phyloP scores from a whole-genome alignment of 2,797 vertebrate species.

The Micropoecilia bifurca region DNA sequence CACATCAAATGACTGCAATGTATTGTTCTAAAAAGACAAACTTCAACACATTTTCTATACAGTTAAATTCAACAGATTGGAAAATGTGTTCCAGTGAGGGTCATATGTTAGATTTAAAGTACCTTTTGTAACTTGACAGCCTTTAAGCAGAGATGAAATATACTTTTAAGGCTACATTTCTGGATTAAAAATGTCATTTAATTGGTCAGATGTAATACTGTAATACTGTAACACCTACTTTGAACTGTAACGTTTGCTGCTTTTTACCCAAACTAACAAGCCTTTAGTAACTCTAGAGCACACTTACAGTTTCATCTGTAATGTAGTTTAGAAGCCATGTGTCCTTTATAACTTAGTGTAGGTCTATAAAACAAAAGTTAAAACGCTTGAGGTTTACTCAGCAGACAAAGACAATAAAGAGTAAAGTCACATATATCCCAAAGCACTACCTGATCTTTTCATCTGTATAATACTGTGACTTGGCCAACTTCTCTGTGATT shows the following conservation, averaged over 20 bases:
- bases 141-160: not conserved
- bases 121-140: too few relatives aligned
- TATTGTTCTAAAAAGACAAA: not conserved
- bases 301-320: not conserved
- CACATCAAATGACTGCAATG: too few relatives aligned
- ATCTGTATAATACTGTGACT: conserved; percentile 10
- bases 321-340: not conserved
- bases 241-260: not conserved
- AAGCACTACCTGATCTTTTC: not conserved
- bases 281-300: not conserved
- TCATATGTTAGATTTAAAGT: not conserved
- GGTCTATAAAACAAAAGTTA: not conserved
- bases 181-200: not conserved
- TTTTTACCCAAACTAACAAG: not conserved
- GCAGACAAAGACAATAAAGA: not conserved
- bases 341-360: not conserved
- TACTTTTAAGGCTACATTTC: not conserved
- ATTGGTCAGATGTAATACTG: not conserved
- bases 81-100: not conserved
- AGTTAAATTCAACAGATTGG: not conserved
- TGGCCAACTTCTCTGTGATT: conserved; percentile 37
- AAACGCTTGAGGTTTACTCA: not conserved
- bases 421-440: not conserved
- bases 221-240: too few relatives aligned
- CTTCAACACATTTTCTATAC: not conserved